These are phyloP conservation scores for Montipora sp. DNA, from an alignment of 64 coral and sea anemone species.

Conservation along the genomic window DNA sequence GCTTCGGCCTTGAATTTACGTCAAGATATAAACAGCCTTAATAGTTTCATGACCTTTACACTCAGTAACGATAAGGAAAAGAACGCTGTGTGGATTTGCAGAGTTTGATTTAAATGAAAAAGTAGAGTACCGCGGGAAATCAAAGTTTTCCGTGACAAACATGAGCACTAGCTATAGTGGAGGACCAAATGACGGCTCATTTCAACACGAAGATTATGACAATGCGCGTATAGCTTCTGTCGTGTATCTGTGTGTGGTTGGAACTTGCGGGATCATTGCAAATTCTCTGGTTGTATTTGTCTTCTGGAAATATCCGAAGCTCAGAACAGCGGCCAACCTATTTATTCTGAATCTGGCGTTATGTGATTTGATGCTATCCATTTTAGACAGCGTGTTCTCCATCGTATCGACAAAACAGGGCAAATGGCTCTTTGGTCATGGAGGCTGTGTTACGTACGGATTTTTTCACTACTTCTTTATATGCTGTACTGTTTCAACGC, in stretches of 20 bases:
- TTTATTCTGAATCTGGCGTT: slow-evolving; percentile 97
- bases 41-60: neutral
- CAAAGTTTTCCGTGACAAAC: neutral
- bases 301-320: slow-evolving; percentile 80
- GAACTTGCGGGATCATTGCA: slow-evolving; percentile 66
- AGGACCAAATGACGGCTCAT: slow-evolving; percentile 11
- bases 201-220: slow-evolving; percentile 18
- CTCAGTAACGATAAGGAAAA: neutral
- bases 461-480: slow-evolving; percentile 94
- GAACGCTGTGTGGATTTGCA: neutral
- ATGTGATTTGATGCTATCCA: slow-evolving; percentile 85
- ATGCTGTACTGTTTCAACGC: slow-evolving; percentile 78
- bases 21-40: neutral
- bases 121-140: neutral
- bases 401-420: slow-evolving; percentile 66
- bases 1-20: neutral
- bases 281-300: slow-evolving; percentile 80
- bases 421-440: slow-evolving; percentile 72
- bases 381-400: slow-evolving; percentile 78
- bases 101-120: slow-evolving; percentile 1
- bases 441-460: slow-evolving; percentile 81
- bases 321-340: slow-evolving; percentile 88
- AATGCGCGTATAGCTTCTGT: slow-evolving; percentile 62
- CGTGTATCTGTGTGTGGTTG: slow-evolving; percentile 70
- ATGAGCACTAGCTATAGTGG: slow-evolving; percentile 1